phyloP scores from a whole-genome alignment of 2,888 invertebrate species.

The Acronicta psi region DNA sequence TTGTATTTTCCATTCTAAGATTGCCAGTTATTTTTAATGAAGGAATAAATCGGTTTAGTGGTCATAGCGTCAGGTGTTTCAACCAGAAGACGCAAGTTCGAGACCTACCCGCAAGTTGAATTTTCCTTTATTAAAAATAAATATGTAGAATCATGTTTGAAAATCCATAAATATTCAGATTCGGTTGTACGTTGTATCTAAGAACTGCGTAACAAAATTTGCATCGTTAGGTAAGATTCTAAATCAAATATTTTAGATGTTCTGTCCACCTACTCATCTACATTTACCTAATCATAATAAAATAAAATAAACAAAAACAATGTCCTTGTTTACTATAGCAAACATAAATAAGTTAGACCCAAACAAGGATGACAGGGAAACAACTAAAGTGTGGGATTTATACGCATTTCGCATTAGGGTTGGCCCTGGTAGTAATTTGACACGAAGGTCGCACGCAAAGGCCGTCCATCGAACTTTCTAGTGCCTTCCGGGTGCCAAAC shows the following conservation, averaged over 20 bases:
- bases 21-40: too few species aligned
- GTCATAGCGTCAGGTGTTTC: too few species aligned
- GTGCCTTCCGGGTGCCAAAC: slow-evolving; percentile 72
- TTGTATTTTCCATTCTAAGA: too few species aligned
- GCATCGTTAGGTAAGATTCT: slow-evolving; percentile 27
- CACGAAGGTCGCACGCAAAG: slow-evolving; percentile 77
- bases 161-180: neutral
- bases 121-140: too few species aligned
- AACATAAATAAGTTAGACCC: too few species aligned
- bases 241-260: slow-evolving; percentile 16
- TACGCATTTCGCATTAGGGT: slow-evolving; percentile 31
- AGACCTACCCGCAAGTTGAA: too few species aligned
- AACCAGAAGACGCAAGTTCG: too few species aligned
- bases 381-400: slow-evolving; percentile 13
- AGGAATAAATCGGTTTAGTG: too few species aligned
- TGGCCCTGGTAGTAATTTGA: slow-evolving; percentile 55
- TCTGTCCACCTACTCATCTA: slow-evolving; percentile 8
- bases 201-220: too few species aligned
- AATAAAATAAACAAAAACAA: neutral
- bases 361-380: slow-evolving; percentile 18
- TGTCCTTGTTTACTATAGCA: too few species aligned
- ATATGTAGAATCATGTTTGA: too few species aligned
- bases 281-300: slow-evolving; percentile 3
- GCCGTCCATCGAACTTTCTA: slow-evolving; percentile 77
- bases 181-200: too few species aligned